Percentiles rank a stretch among this genome's conserved stretches.
Evolutionary conservation across 2,888 invertebrate genomes (phyloP).

Genomic region (Branchipolynoe longqiensis): DNA sequence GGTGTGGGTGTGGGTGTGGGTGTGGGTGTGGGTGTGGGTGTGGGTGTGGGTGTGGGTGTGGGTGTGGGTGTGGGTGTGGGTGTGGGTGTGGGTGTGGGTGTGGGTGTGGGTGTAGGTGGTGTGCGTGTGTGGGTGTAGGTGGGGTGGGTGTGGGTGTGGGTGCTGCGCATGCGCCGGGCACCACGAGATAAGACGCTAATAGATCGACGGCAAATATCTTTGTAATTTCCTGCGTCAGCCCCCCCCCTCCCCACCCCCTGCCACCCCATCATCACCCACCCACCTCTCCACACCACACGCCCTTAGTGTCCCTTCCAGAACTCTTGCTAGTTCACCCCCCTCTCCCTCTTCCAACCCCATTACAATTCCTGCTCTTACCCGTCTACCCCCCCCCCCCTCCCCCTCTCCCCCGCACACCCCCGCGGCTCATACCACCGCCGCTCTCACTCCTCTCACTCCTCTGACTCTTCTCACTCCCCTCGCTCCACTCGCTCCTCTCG

Average conservation of each 20-base stretch:
- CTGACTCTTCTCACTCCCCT: no score
- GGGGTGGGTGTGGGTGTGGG: no score
- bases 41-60: no score
- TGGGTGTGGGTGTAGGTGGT: no score
- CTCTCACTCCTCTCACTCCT: neutral
- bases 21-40: no score
- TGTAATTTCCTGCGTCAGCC: constrained; percentile 43
- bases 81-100: no score
- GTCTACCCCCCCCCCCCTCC: constrained; percentile 4
- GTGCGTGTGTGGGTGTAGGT: no score
- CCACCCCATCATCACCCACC: neutral
- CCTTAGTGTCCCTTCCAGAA: no score
- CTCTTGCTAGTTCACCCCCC: neutral
- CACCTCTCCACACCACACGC: no score
- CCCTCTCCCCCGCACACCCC: neutral
- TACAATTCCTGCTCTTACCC: neutral
- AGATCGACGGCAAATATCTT: constrained; percentile 52
- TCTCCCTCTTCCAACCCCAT: neutral
- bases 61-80: no score
- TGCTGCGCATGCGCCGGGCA: constrained; percentile 18
- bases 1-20: no score
- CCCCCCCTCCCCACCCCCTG: neutral
- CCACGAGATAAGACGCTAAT: constrained; percentile 46
- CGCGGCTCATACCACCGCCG: neutral
- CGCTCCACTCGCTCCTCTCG: no score